Conservation (phyloP, 2,113 vertebrate species). For the Heterotilapia buettikoferi region DNA sequence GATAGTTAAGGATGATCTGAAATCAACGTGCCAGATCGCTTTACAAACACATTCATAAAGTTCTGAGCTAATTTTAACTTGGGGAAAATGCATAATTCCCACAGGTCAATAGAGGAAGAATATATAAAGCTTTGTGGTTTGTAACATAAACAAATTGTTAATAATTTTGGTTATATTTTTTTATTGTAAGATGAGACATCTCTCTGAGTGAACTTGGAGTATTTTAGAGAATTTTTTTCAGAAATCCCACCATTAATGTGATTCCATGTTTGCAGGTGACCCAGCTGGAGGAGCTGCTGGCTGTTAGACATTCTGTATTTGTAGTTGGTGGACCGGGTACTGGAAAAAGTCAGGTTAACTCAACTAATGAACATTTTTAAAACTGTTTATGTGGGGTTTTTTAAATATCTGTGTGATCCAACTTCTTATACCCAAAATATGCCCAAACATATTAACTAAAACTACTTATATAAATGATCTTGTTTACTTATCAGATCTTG, state of each 20-base stretch:
- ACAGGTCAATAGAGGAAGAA: too few species aligned
- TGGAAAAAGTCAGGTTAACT: conserved; percentile 72
- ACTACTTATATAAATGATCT: background rate
- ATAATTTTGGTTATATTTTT: background rate
- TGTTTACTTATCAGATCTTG: conserved; percentile 54
- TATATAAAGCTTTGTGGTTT: background rate
- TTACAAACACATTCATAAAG: background rate
- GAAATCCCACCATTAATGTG: background rate
- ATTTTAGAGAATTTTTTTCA: background rate
- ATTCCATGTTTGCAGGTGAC: conserved; percentile 58
- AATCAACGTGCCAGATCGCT: background rate
- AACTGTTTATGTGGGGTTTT: background rate
- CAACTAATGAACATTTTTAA: background rate
- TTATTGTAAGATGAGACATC: background rate
- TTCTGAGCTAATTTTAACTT: background rate
- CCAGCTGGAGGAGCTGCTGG: conserved; percentile 72
- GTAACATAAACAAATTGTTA: background rate
- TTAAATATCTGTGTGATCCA: background rate
- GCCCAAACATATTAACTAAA: background rate
- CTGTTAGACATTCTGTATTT: conserved; percentile 74
- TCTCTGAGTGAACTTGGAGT: background rate
- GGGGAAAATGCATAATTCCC: background rate
- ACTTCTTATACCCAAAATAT: background rate
- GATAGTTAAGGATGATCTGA: background rate
- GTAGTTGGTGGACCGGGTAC: conserved; percentile 73